Evolutionary conservation across 2,113 vertebrate genomes (phyloP).

Genomic region (Plotosus lineatus): DNA sequence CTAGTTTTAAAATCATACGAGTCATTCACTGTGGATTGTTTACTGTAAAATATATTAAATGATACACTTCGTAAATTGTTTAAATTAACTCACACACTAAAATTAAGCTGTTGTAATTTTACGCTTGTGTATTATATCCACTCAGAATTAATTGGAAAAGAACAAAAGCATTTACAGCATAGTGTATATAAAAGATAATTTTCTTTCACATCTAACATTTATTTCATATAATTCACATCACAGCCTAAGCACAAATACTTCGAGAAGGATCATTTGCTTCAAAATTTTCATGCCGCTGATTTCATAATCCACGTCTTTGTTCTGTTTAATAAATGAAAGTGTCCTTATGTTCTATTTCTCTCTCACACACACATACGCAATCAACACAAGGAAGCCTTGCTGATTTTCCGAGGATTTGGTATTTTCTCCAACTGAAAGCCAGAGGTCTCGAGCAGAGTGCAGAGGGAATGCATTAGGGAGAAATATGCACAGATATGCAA

Average conservation of each 20-base stretch:
- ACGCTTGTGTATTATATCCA: background rate
- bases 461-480: conserved; percentile 60
- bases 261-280: background rate
- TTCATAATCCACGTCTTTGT: conserved; percentile 47
- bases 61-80: conserved; percentile 41
- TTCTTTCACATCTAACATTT: conserved; percentile 26
- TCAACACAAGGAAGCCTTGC: conserved; percentile 9
- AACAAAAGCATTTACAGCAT: conserved; percentile 10
- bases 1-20: no score
- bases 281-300: conserved; percentile 24
- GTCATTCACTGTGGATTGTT: no score
- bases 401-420: conserved; percentile 43
- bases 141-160: conserved; percentile 22
- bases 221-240: conserved; percentile 12
- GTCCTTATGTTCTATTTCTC: conserved; percentile 35
- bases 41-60: no score
- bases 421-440: conserved; percentile 56
- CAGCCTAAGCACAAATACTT: background rate
- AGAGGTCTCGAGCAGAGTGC: conserved; percentile 49
- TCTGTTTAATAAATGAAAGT: conserved; percentile 58
- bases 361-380: conserved; percentile 12
- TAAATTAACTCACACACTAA: background rate
- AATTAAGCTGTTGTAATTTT: background rate
- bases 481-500: conserved; percentile 57
- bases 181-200: conserved; percentile 6